Evolutionary conservation across 2,113 vertebrate species (phyloP).

Genomic region (Oxyura jamaicensis): DNA sequence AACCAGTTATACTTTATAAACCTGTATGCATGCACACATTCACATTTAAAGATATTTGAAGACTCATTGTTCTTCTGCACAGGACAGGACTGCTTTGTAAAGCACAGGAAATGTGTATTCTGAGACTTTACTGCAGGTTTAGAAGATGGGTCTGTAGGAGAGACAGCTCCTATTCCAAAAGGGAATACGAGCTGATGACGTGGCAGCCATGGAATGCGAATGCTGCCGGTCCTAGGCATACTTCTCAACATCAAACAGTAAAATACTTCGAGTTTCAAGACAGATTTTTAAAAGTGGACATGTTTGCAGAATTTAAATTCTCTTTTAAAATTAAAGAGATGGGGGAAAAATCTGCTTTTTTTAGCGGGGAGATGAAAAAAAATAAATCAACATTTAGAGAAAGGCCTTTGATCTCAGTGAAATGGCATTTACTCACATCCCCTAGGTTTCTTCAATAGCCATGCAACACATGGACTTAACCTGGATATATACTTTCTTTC

Average conservation of each 20-base stretch:
- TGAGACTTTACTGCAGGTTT: neutral
- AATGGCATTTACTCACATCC: neutral
- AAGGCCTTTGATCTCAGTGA: neutral
- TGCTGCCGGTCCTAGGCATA: neutral
- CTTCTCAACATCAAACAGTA: neutral
- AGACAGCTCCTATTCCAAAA: neutral
- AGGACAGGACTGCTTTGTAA: neutral
- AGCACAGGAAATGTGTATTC: neutral
- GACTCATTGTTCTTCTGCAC: neutral
- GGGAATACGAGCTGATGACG: neutral
- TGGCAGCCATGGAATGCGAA: neutral
- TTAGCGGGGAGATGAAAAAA: neutral
- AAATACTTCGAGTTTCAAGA: neutral
- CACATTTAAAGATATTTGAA: neutral
- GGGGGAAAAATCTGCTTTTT: neutral
- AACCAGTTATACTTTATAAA: neutral
- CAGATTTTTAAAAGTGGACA: neutral
- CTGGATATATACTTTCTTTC: neutral
- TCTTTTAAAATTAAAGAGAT: neutral
- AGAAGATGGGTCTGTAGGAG: neutral
- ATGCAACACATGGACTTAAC: fast-evolving
- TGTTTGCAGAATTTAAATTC: neutral
- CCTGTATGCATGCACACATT: neutral
- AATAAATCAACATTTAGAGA: neutral
- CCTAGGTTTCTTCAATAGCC: fast-evolving